phyloP scores from a whole-genome alignment of 1,140 invertebrate species.

The Steinernema khuongi region DNA sequence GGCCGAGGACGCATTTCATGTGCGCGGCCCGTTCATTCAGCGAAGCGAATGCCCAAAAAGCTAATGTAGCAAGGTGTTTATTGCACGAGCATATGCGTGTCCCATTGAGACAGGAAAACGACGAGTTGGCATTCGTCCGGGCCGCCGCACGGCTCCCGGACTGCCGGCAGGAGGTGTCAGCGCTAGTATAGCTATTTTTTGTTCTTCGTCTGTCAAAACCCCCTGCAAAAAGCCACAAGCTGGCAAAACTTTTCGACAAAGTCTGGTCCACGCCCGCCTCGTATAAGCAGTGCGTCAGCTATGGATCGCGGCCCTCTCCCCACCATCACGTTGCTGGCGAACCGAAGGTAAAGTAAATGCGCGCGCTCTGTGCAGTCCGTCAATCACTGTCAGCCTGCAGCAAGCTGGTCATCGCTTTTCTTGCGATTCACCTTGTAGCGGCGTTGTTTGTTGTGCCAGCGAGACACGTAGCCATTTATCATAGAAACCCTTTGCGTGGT shows the following conservation, averaged over 20 bases:
- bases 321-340: neutral
- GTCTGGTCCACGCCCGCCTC: neutral
- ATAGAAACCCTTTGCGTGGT: neutral
- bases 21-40: too few relatives aligned
- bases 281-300: neutral
- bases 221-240: neutral
- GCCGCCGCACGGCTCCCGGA: neutral
- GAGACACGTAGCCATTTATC: neutral
- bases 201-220: neutral
- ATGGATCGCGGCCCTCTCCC: neutral
- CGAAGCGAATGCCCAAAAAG: neutral
- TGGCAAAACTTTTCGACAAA: constrained; percentile 4
- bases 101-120: neutral
- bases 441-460: neutral
- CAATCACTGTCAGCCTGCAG: too few relatives aligned
- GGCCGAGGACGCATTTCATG: too few relatives aligned
- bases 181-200: constrained; percentile 2
- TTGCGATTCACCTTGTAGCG: neutral
- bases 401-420: too few relatives aligned
- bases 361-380: too few relatives aligned
- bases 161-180: neutral
- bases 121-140: neutral
- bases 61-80: constrained; percentile 10
- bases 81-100: constrained; percentile 11
- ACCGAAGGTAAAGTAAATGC: neutral